A percentile compares a stretch with the other conserved stretches of the same genome.
These are phyloP conservation scores for Salminus brasiliensis DNA, from an alignment of 2,113 vertebrate genomes.

Conservation along the genomic window DNA sequence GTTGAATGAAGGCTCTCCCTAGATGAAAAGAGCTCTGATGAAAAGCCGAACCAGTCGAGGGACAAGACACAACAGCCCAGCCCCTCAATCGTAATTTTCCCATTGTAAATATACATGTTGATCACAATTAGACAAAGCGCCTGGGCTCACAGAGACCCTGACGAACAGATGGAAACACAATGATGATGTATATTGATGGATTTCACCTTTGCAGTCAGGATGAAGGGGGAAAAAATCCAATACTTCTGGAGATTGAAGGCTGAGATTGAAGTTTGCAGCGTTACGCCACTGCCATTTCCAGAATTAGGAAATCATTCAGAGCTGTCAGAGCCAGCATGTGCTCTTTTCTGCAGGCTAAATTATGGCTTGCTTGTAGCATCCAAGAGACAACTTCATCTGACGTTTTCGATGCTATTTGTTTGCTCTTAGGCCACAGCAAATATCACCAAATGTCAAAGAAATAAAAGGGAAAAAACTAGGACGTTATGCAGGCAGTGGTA, in stretches of 20 bases:
- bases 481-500: too few relatives aligned
- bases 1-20: neutral
- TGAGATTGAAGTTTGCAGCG: conserved; percentile 4
- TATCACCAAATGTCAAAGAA: too few relatives aligned
- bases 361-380: neutral
- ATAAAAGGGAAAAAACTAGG: too few relatives aligned
- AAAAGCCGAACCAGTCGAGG: neutral
- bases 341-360: neutral
- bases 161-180: neutral
- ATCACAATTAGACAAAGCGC: neutral
- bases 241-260: neutral
- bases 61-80: neutral
- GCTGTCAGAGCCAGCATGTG: neutral
- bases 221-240: neutral
- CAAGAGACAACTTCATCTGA: neutral
- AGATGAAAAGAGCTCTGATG: neutral
- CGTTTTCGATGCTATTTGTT: neutral
- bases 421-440: neutral
- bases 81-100: neutral
- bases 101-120: neutral
- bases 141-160: neutral
- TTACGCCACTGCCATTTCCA: neutral
- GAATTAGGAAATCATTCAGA: conserved; percentile 9
- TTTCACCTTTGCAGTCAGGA: neutral
- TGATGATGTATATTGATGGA: neutral